Evolutionary conservation across 2,888 invertebrate genomes (phyloP).

Genomic region (Nephrotoma guestfalica): DNA sequence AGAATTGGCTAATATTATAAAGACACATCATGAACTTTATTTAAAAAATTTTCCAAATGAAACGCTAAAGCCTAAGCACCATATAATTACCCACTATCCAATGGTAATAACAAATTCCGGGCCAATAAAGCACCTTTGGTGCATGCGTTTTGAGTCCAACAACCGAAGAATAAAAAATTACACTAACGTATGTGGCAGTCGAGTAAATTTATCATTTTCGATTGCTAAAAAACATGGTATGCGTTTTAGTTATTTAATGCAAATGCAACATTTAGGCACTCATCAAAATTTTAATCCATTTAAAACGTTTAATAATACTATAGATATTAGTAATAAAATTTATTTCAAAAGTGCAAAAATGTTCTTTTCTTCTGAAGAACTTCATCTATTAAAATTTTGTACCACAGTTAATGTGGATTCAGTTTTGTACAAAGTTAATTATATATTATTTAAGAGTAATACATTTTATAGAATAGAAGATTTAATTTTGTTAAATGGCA

Average conservation of each 20-base stretch:
- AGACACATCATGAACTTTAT: neutral
- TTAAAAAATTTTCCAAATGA: conserved; percentile 2
- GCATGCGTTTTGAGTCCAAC: conserved; percentile 10
- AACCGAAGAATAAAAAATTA: conserved; percentile 9
- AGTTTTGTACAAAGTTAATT: no score
- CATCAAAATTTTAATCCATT: no score
- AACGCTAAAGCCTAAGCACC: conserved; percentile 10
- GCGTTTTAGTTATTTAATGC: neutral
- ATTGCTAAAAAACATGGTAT: neutral
- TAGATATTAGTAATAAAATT: no score
- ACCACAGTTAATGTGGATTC: no score
- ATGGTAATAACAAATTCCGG: conserved; percentile 7
- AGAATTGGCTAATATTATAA: neutral
- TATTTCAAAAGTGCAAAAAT: no score
- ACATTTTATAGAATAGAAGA: no score
- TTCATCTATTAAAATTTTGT: no score
- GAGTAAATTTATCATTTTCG: conserved; percentile 9
- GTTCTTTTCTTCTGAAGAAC: no score
- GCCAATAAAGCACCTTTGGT: conserved; percentile 9
- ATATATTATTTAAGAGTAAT: no score
- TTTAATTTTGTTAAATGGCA: no score
- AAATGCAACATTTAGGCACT: neutral
- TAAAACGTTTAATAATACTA: no score
- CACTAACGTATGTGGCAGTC: conserved; percentile 8
- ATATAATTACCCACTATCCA: conserved; percentile 10